Percentiles rank a stretch among this genome's conserved stretches.
These are phyloP conservation scores for Argya squamiceps DNA, from an alignment of 2,797 vertebrate genomes.

Conservation along the genomic window DNA sequence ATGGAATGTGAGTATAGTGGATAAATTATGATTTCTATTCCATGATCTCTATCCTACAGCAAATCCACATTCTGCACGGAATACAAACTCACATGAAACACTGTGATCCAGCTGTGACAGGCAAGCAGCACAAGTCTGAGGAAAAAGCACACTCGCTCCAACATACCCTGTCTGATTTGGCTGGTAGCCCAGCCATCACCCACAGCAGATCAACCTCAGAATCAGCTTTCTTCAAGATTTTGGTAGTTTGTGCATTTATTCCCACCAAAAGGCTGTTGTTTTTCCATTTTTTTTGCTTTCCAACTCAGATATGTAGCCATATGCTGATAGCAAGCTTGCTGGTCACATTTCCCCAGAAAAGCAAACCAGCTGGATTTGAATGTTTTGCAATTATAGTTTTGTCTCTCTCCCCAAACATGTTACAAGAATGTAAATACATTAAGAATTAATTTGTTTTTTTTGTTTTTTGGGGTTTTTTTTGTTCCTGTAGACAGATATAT, in stretches of 20 bases:
- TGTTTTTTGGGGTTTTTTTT: neutral
- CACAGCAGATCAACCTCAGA: neutral
- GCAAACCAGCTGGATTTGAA: neutral
- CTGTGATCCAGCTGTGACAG: neutral
- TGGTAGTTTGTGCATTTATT: neutral
- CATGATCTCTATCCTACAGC: neutral
- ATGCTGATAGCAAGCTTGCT: neutral
- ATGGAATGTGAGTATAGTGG: fast-evolving
- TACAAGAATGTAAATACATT: neutral
- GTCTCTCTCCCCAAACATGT: fast-evolving
- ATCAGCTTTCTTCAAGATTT: neutral
- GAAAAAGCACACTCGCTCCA: neutral
- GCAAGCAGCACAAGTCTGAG: fast-evolving
- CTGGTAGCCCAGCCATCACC: neutral
- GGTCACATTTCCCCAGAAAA: fast-evolving
- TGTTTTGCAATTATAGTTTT: neutral
- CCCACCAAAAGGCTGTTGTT: neutral
- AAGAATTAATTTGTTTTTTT: neutral
- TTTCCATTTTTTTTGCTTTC: neutral
- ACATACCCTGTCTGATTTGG: fast-evolving
- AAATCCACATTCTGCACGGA: neutral
- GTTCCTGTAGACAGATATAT: neutral
- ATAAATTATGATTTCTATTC: neutral
- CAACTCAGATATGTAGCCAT: neutral
- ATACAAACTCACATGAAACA: neutral